Evolutionary conservation across 2,113 vertebrate genomes (phyloP).

Genomic region (Spermophilus dauricus): DNA sequence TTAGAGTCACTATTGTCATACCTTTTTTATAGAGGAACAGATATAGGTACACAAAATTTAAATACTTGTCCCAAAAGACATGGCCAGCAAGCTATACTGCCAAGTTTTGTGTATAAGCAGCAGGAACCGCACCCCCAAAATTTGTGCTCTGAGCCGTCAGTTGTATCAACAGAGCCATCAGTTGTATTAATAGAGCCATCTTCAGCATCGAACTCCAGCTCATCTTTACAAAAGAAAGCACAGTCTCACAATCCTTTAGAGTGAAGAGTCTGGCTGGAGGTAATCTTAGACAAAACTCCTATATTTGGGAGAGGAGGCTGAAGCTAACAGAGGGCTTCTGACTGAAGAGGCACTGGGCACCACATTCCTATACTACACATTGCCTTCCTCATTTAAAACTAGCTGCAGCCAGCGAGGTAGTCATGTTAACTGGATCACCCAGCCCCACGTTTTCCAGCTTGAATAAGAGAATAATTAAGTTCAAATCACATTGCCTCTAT

Average conservation of each 20-base stretch:
- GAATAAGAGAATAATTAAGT: not conserved
- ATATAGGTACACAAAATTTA: not conserved
- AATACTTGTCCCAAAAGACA: not conserved
- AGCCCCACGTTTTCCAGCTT: too few relatives aligned
- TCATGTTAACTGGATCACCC: rapidly evolving
- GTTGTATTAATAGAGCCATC: rapidly evolving
- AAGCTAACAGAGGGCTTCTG: not conserved
- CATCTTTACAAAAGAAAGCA: not conserved
- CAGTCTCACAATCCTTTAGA: too few relatives aligned
- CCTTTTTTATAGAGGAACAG: not conserved
- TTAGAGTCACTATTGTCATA: not conserved
- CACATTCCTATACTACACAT: rapidly evolving
- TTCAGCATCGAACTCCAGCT: not conserved
- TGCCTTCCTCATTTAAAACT: not conserved
- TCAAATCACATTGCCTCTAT: not conserved
- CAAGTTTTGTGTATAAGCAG: rapidly evolving
- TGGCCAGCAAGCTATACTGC: not conserved
- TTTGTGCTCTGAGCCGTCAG: not conserved
- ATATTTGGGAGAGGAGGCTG: not conserved
- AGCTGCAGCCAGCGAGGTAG: not conserved
- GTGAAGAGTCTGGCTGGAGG: not conserved
- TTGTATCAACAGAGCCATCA: rapidly evolving
- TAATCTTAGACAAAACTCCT: not conserved
- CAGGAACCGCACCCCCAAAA: not conserved
- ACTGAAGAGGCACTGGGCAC: rapidly evolving